Percentiles rank a stretch among this genome's conserved stretches.
phyloP scores from a whole-genome alignment of 2,888 invertebrate species.

The Belgica antarctica region DNA sequence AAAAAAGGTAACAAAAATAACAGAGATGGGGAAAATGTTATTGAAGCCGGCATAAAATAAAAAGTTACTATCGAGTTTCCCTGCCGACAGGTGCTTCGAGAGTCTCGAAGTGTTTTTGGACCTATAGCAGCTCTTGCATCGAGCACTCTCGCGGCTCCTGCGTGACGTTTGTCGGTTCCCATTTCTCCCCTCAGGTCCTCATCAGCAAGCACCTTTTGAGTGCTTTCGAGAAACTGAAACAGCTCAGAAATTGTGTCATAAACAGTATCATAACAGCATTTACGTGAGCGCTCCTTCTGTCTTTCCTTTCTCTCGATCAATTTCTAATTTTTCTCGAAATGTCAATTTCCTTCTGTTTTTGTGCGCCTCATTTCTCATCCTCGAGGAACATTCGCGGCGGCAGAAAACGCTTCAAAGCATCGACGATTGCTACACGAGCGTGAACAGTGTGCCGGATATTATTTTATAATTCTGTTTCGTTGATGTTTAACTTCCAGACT shows the following conservation, averaged over 20 bases:
- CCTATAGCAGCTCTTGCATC: too few species aligned
- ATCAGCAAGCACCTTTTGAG: conserved; percentile 33
- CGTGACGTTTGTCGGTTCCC: too few species aligned
- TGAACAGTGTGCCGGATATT: not conserved
- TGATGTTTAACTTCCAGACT: not conserved
- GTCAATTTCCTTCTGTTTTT: conserved; percentile 20
- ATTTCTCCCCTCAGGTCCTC: too few species aligned
- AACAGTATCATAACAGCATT: conserved; percentile 29
- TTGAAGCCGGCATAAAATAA: conserved; percentile 8
- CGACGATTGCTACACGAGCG: not conserved
- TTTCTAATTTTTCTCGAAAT: conserved; percentile 37
- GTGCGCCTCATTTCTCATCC: not conserved
- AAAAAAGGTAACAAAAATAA: conserved; percentile 6
- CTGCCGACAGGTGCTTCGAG: not conserved
- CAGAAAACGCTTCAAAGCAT: not conserved
- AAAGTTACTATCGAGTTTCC: conserved; percentile 1
- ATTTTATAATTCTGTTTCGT: conserved; percentile 5
- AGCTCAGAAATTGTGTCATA: conserved; percentile 25
- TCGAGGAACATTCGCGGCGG: not conserved
- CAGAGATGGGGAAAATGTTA: not conserved
- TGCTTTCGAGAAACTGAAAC: not conserved
- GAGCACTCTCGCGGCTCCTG: too few species aligned
- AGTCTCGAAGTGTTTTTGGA: too few species aligned
- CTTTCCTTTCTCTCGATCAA: conserved; percentile 32
- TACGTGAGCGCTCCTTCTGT: conserved; percentile 34